Evolutionary conservation across 2,888 invertebrate species (phyloP).

Genomic region (Tetranychus piercei): DNA sequence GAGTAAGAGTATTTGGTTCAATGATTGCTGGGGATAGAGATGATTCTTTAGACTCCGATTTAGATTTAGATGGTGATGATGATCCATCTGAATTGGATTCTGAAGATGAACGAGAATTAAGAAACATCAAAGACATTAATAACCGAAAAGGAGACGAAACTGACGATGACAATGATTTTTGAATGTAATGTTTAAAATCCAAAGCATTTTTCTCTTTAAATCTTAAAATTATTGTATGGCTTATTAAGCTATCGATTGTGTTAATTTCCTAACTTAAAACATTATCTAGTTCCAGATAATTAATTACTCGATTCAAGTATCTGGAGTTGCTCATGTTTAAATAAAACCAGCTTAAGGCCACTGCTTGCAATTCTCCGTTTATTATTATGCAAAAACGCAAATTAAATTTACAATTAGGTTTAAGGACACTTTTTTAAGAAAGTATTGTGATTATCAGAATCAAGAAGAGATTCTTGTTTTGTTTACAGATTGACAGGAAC

Average conservation of each 20-base stretch:
- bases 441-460: neutral
- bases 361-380: too few relatives aligned
- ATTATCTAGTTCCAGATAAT: too few relatives aligned
- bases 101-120: constrained; percentile 26
- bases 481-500: neutral
- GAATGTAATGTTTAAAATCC: neutral
- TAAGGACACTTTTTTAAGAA: neutral
- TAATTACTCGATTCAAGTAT: too few relatives aligned
- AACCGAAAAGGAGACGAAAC: neutral
- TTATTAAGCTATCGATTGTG: too few relatives aligned
- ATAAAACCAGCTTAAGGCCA: too few relatives aligned
- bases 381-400: too few relatives aligned
- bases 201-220: too few relatives aligned
- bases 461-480: neutral
- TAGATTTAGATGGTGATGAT: constrained; percentile 41
- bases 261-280: too few relatives aligned
- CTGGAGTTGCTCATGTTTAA: too few relatives aligned
- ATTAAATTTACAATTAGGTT: too few relatives aligned
- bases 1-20: constrained; percentile 40
- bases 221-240: too few relatives aligned
- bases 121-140: constrained; percentile 19
- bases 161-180: neutral
- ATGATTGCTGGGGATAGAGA: constrained; percentile 36
- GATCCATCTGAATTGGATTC: constrained; percentile 26
- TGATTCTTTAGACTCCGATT: constrained; percentile 34